Evolutionary conservation across 2,113 vertebrate species (phyloP).

Genomic region (Poeciliopsis turrubarensis): DNA sequence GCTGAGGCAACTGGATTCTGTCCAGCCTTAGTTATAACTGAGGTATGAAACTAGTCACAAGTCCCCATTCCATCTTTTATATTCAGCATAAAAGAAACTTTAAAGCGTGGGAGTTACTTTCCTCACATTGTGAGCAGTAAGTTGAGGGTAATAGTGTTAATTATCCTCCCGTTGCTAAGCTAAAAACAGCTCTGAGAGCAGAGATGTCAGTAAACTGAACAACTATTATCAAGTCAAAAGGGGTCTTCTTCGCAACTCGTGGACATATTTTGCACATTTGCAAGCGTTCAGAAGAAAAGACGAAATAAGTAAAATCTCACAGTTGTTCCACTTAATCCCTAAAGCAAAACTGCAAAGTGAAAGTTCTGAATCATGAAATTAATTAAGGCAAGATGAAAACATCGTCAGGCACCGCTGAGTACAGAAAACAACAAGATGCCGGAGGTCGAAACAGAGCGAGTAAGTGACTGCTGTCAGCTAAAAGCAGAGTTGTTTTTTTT

Average conservation of each 20-base stretch:
- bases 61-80: conserved; percentile 5
- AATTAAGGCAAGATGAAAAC: conserved; percentile 58
- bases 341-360: conserved; percentile 46
- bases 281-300: conserved; percentile 39
- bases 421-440: conserved; percentile 29
- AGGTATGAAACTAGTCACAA: background rate
- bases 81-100: conserved; percentile 33
- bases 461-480: conserved; percentile 40
- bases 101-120: conserved; percentile 41
- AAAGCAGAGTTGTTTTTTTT: conserved; percentile 12
- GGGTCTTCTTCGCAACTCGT: conserved; percentile 22
- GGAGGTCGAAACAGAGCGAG: conserved; percentile 35
- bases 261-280: conserved; percentile 51
- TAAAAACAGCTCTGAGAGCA: conserved; percentile 50
- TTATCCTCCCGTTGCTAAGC: conserved; percentile 53
- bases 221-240: conserved; percentile 58
- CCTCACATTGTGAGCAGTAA: conserved; percentile 53
- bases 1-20: too few relatives aligned
- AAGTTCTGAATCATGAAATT: conserved; percentile 67
- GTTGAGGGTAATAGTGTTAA: conserved; percentile 65
- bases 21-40: too few relatives aligned
- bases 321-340: conserved; percentile 52
- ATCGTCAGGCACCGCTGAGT: conserved; percentile 48
- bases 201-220: conserved; percentile 64
- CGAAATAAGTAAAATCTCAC: conserved; percentile 53